Conservation (phyloP, 2,888 invertebrate species). For the Aspidiotus destructor region DNA sequence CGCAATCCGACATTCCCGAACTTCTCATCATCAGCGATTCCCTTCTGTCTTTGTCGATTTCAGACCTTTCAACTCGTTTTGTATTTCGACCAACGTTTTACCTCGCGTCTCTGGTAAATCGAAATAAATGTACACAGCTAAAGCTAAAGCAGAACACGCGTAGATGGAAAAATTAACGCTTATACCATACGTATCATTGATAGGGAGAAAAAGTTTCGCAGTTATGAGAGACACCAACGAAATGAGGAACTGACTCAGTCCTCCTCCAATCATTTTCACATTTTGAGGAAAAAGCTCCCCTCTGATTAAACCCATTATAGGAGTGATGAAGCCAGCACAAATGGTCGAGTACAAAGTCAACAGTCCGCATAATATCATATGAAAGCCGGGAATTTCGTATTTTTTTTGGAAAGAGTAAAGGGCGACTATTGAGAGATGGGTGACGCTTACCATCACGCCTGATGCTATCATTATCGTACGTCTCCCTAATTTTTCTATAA, state of each 20-base stretch:
- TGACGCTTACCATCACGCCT: conserved; percentile 34
- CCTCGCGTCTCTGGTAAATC: conserved; percentile 12
- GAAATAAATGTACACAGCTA: not conserved
- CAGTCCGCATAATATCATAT: not conserved
- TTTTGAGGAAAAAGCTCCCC: conserved; percentile 1
- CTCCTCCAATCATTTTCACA: not conserved
- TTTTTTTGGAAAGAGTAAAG: not conserved
- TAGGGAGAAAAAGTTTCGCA: conserved; percentile 4
- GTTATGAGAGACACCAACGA: not conserved
- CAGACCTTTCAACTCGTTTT: not conserved
- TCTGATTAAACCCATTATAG: not conserved
- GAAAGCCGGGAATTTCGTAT: not conserved
- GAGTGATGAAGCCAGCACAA: not conserved
- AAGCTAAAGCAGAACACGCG: not conserved
- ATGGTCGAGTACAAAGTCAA: not conserved
- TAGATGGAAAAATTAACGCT: not conserved
- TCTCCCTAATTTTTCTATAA: not conserved
- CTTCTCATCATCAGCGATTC: too few relatives aligned
- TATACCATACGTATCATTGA: not conserved
- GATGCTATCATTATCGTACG: conserved; percentile 32
- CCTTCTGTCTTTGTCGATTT: too few relatives aligned
- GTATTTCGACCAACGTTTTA: conserved; percentile 10
- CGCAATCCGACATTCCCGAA: too few relatives aligned
- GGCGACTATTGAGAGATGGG: conserved; percentile 35
- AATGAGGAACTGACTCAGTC: not conserved